Evolutionary conservation across 64 coral and sea anemone genomes (phyloP).

Genomic region (Montipora efflorescens): DNA sequence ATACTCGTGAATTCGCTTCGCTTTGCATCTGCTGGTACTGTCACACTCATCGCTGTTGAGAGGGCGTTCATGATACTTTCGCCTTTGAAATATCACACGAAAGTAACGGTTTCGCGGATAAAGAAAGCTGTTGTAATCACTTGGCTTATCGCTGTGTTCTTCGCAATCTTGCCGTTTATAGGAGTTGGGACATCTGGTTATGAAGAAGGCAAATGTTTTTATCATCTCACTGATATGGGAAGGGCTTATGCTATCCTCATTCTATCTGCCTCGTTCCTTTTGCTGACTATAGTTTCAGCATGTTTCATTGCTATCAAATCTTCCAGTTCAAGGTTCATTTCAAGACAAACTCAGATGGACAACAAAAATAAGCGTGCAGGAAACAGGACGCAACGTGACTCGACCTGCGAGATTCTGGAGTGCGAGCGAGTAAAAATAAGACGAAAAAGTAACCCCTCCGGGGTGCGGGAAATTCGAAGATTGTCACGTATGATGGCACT

Average conservation of each 20-base stretch:
- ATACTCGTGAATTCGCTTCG: slow-evolving; percentile 74
- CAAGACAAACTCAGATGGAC: slow-evolving; percentile 71
- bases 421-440: not conserved
- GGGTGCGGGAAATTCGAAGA: slow-evolving; percentile 74
- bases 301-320: slow-evolving; percentile 80
- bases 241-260: slow-evolving; percentile 65
- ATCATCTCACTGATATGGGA: slow-evolving; percentile 83
- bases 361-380: slow-evolving; percentile 26
- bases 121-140: slow-evolving; percentile 59
- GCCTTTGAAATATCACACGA: slow-evolving; percentile 88
- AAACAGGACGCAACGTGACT: not conserved
- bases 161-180: slow-evolving; percentile 61
- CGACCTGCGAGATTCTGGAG: not conserved
- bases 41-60: slow-evolving; percentile 84
- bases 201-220: slow-evolving; percentile 71
- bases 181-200: slow-evolving; percentile 78
- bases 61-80: slow-evolving; percentile 76
- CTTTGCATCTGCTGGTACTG: slow-evolving; percentile 85
- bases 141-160: slow-evolving; percentile 79
- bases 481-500: slow-evolving; percentile 88
- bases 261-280: slow-evolving; percentile 59
- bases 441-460: slow-evolving; percentile 26
- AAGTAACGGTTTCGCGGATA: slow-evolving; percentile 66
- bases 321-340: slow-evolving; percentile 75
- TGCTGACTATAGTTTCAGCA: slow-evolving; percentile 70